Base-by-base conservation (phyloP, 2,113 vertebrate species). In the Caranx melampygus region DNA sequence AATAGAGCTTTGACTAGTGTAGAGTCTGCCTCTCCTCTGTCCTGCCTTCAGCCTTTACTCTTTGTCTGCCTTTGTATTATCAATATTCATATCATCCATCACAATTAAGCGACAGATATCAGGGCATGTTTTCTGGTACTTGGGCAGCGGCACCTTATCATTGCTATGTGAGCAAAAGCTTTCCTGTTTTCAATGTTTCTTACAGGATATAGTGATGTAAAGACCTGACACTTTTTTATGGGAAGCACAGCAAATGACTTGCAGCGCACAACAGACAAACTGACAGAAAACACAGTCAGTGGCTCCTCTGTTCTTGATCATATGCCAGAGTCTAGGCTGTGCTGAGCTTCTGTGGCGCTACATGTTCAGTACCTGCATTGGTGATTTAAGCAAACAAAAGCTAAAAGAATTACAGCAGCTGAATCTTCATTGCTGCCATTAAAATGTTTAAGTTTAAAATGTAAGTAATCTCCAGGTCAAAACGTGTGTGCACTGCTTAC, bases 401-500 rank as follows among this genome's bases (percentile, higher is more conserved):
- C 45, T 64, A 47, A 74, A 42, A 1, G 13, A 54, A 33, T 40
- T 26, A 26, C 26, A 26, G 37, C 51, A 34, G 74, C 61, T 42
- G 49, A 73, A 51, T 66, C 49, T 34, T 44, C 13, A 20, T 54
- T 47, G 54, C 72, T 84, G 75, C 63, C 57, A 44, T 49, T 72
- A 4, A 69, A 62, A 73, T 44, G 9, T 75, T 26, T 67, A 20
- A 12, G 47, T 68, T 52, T 26, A 20, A 31, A 20, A 10, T 75
- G 15, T 13, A 51, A 26, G 15, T 69, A 13, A n/a, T 45, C 3
- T 75, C 59, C 55, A 54, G 80, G 57, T 79, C 49, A 54, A 74
- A 47, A 35, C n/a, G 0, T 67, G 74, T 81, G 78, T 91, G 76
- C 80, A 73, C 81, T 65, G 78, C 84, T 87, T 85, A 79, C 85